Evolutionary conservation across 2,888 invertebrate genomes (phyloP).

Genomic region (Eristalinus sepulchralis): DNA sequence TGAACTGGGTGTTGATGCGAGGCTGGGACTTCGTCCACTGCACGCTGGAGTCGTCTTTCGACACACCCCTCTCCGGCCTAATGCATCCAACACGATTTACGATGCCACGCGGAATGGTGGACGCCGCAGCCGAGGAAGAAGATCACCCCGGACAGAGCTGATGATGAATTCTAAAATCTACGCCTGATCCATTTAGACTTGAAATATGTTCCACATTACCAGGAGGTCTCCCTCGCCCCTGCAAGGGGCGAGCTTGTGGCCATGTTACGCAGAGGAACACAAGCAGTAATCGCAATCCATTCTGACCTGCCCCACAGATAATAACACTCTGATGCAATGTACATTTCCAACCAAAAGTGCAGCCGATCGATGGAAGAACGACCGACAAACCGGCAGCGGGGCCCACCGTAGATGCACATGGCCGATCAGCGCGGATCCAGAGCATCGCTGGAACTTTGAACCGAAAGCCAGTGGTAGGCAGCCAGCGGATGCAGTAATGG

Average conservation of each 20-base stretch:
- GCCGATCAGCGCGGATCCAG: slow-evolving; percentile 40
- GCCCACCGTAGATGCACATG: background rate
- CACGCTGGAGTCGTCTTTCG: background rate
- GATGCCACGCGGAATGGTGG: background rate
- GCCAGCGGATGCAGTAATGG: slow-evolving; percentile 66
- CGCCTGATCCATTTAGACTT: background rate
- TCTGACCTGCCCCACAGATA: slow-evolving; percentile 47
- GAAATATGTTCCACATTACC: background rate
- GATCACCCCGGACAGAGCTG: background rate
- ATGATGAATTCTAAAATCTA: background rate
- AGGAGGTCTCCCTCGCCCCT: background rate
- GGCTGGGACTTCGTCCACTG: background rate
- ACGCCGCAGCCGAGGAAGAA: background rate
- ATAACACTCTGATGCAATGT: slow-evolving; percentile 18
- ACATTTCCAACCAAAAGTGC: background rate
- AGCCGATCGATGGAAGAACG: background rate
- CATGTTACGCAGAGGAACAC: background rate
- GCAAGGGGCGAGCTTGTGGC: background rate
- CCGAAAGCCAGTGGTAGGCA: slow-evolving; percentile 19
- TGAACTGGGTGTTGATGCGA: too few species aligned
- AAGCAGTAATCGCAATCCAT: slow-evolving; percentile 31
- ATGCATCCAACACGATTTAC: background rate
- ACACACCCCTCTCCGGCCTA: background rate
- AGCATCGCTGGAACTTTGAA: slow-evolving; percentile 51
- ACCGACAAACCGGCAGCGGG: background rate